phyloP scores from a whole-genome alignment of 2,888 invertebrate genomes.

The Mesorhabditis belari region DNA sequence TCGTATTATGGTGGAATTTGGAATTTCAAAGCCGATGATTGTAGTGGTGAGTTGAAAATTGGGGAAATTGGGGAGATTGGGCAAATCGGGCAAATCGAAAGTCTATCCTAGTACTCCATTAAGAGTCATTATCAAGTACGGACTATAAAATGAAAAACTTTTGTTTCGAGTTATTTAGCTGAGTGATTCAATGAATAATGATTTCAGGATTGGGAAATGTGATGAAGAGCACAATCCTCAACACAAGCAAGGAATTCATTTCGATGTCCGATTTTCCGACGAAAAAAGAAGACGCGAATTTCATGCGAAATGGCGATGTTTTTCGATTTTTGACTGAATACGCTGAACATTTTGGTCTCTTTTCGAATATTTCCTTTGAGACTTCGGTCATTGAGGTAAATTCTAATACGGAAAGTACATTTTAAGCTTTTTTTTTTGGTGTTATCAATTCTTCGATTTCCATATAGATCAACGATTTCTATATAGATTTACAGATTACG shows the following conservation, averaged over 20 bases:
- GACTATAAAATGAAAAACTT: no score
- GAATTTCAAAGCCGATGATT: constrained; percentile 6
- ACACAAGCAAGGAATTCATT: constrained; percentile 14
- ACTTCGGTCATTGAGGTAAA: constrained; percentile 2
- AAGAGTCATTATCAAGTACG: no score
- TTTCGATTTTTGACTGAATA: constrained; percentile 4
- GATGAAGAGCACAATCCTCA: constrained; percentile 12
- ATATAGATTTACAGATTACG: background rate
- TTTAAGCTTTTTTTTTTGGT: no score
- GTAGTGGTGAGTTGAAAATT: background rate
- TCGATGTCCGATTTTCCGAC: constrained; percentile 9
- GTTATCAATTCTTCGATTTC: no score
- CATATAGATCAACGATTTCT: no score
- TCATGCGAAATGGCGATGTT: constrained; percentile 6
- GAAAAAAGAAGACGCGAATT: constrained; percentile 2
- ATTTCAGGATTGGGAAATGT: constrained; percentile 8
- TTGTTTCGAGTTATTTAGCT: background rate
- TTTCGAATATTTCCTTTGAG: constrained; percentile 2
- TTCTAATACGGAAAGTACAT: background rate
- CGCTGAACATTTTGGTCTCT: constrained; percentile 4
- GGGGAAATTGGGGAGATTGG: no score
- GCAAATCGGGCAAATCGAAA: no score
- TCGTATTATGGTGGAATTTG: constrained; percentile 8
- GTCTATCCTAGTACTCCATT: no score
- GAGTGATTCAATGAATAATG: background rate